These are phyloP conservation scores for Allolobophora icterica DNA, from an alignment of 2,888 invertebrate species.

Conservation along the genomic window DNA sequence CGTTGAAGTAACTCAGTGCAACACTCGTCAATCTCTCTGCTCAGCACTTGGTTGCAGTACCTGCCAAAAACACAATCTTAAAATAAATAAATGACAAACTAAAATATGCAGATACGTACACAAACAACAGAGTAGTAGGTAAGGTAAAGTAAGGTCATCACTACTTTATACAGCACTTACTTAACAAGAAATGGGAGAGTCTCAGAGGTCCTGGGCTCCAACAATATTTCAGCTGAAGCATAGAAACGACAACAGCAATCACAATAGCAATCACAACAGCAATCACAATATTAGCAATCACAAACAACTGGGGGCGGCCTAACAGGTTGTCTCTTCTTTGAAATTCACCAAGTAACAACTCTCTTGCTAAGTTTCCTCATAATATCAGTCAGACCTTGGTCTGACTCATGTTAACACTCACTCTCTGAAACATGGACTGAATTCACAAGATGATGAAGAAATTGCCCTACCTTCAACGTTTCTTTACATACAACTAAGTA, in stretches of 20 bases:
- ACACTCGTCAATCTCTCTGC: slow-evolving; percentile 68
- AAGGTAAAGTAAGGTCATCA: background rate
- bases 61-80: slow-evolving; percentile 51
- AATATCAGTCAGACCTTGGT: too few species aligned
- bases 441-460: slow-evolving; percentile 57
- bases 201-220: background rate
- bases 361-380: background rate
- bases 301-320: background rate
- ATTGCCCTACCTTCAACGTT: slow-evolving; percentile 31
- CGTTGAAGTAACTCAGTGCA: slow-evolving; percentile 69
- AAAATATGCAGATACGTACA: background rate
- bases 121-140: background rate
- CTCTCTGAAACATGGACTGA: slow-evolving; percentile 66
- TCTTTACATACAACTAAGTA: background rate
- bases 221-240: background rate
- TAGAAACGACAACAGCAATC: background rate
- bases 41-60: slow-evolving; percentile 72
- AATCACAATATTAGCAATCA: too few species aligned
- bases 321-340: background rate
- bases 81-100: background rate
- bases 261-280: too few species aligned
- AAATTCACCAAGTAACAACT: background rate
- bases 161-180: background rate
- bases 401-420: slow-evolving; percentile 52
- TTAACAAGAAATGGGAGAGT: background rate